Conservation (phyloP, 2,113 vertebrate species). For the Lonchura striata region DNA sequence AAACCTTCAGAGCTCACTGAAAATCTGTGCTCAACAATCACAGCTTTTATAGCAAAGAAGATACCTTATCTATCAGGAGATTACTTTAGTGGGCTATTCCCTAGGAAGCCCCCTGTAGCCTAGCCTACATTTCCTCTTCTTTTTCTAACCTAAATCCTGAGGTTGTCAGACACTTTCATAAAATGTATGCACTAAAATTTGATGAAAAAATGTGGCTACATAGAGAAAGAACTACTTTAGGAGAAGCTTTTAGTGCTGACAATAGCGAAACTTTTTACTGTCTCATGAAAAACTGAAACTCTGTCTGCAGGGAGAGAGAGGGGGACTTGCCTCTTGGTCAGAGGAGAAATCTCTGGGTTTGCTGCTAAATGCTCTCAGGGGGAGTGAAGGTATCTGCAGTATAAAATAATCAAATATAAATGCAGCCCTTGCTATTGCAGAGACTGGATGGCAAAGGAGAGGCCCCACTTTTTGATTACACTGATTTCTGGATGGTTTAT, state of each 20-base stretch:
- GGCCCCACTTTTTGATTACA: neutral
- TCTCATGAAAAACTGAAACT: neutral
- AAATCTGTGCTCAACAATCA: neutral
- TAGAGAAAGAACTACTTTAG: neutral
- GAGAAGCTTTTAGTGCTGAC: neutral
- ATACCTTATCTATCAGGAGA: neutral
- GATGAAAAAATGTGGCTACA: neutral
- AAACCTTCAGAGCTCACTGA: slow-evolving; percentile 25
- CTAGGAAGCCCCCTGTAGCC: neutral
- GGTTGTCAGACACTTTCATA: neutral
- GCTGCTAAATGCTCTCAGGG: neutral
- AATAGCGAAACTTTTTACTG: neutral
- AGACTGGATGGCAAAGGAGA: neutral
- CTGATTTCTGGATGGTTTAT: neutral
- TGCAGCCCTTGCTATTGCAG: fast-evolving
- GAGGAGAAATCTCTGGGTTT: neutral
- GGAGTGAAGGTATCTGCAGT: neutral
- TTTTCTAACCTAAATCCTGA: neutral
- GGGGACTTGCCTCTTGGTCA: neutral
- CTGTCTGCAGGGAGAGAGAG: neutral
- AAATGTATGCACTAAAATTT: neutral
- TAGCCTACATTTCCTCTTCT: neutral
- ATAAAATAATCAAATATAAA: neutral
- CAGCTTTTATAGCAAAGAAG: neutral
- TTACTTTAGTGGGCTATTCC: slow-evolving; percentile 14